Evolutionary conservation across 2,888 invertebrate genomes (phyloP).

Genomic region (Tipula lateralis): DNA sequence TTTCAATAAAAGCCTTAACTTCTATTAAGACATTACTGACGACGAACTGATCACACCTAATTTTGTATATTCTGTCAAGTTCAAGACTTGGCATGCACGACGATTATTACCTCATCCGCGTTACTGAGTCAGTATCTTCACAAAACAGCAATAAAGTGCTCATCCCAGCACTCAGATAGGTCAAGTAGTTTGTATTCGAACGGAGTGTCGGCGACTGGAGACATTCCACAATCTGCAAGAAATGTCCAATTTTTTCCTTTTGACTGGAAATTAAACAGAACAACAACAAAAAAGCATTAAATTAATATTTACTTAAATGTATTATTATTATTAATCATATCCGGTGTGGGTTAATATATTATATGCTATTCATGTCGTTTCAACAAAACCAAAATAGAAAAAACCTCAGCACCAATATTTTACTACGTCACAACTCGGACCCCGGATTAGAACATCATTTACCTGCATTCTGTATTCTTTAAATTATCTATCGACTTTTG

Average conservation of each 20-base stretch:
- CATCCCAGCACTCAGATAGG: constrained; percentile 64
- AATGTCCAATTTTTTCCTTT: constrained; percentile 71
- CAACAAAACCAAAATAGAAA: not conserved
- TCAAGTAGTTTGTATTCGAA: constrained; percentile 56
- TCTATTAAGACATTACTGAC: not conserved
- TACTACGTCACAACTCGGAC: not conserved
- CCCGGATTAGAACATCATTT: constrained; percentile 30
- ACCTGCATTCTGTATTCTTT: constrained; percentile 50
- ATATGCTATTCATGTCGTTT: not conserved
- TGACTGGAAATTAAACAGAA: constrained; percentile 51
- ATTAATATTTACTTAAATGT: not conserved
- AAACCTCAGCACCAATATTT: not conserved
- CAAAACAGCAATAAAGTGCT: constrained; percentile 66
- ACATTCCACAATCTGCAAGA: constrained; percentile 66
- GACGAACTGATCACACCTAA: not conserved
- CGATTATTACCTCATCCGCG: constrained; percentile 56
- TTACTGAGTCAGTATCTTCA: constrained; percentile 72
- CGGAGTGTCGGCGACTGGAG: constrained; percentile 51
- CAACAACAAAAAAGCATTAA: not conserved
- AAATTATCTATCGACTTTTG: constrained; percentile 45
- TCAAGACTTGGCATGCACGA: too few species aligned
- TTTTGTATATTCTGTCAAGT: not conserved
- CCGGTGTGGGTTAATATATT: not conserved
- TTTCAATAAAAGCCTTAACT: not conserved
- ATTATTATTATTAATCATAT: not conserved